phyloP scores from a whole-genome alignment of 2,888 invertebrate species.

The Prenolepis imparis region DNA sequence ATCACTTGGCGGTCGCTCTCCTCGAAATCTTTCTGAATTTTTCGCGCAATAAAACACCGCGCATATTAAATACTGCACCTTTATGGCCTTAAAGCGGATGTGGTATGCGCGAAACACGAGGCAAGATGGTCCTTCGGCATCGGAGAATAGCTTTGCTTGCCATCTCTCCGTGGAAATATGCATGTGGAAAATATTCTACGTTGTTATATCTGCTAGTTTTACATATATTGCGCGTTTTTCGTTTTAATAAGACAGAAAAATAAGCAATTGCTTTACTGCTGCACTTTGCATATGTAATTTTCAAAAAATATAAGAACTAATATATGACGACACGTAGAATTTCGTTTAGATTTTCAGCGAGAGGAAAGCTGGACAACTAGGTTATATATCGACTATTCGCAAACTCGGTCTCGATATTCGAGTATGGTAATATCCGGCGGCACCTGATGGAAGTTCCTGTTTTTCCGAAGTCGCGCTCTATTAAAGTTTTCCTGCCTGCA shows the following conservation, averaged over 20 bases:
- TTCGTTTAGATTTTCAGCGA: neutral
- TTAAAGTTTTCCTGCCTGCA: conserved; percentile 71
- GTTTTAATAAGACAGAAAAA: neutral
- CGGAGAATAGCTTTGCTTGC: neutral
- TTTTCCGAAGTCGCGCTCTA: conserved; percentile 71
- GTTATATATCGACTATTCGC: conserved; percentile 27
- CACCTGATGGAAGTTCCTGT: conserved; percentile 73
- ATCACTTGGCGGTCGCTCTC: neutral
- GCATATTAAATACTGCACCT: conserved; percentile 34
- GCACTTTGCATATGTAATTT: neutral
- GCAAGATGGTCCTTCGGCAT: neutral
- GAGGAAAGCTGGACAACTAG: neutral
- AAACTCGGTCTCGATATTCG: conserved; percentile 47
- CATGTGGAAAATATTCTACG: neutral
- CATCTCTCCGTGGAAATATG: neutral
- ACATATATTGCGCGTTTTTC: neutral
- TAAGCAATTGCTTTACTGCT: neutral
- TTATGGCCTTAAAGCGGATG: conserved; percentile 26
- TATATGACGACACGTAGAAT: neutral
- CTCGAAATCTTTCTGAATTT: conserved; percentile 4
- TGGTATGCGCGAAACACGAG: neutral
- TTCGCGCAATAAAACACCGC: conserved; percentile 10
- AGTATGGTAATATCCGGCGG: conserved; percentile 72
- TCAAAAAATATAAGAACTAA: neutral
- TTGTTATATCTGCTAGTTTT: neutral